Evolutionary conservation across 2,113 vertebrate genomes (phyloP).

Genomic region (Octodon degus): DNA sequence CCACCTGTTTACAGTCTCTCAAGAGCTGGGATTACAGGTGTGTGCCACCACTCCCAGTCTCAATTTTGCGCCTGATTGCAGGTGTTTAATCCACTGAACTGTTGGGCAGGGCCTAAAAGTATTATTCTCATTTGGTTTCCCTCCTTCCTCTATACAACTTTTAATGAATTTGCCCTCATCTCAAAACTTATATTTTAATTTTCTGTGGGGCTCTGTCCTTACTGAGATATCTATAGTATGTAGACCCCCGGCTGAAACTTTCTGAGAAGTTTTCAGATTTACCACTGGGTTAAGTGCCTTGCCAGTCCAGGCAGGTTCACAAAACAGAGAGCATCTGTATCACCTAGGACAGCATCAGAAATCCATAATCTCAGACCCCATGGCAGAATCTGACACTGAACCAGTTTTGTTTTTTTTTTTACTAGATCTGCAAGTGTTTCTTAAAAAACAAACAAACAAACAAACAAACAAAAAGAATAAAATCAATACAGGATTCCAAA

Average conservation of each 20-base stretch:
- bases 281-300: not conserved
- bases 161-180: not conserved
- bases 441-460: no score
- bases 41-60: no score
- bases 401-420: not conserved
- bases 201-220: not conserved
- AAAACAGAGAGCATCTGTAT: not conserved
- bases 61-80: no score
- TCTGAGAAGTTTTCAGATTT: not conserved
- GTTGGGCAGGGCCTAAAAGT: not conserved
- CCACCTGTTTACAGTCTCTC: no score
- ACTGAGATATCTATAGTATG: not conserved
- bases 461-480: no score
- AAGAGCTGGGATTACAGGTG: no score
- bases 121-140: not conserved
- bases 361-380: not conserved
- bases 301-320: not conserved
- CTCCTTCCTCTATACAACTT: not conserved
- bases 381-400: not conserved
- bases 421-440: not conserved
- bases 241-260: not conserved
- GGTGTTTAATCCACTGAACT: no score
- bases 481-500: no score
- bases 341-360: conserved; percentile 17
- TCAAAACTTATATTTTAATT: not conserved